Evolutionary conservation across 1,140 invertebrate species (phyloP), one percentile per base, ranked within the genome.

Genomic region (Ostrea edulis): DNA sequence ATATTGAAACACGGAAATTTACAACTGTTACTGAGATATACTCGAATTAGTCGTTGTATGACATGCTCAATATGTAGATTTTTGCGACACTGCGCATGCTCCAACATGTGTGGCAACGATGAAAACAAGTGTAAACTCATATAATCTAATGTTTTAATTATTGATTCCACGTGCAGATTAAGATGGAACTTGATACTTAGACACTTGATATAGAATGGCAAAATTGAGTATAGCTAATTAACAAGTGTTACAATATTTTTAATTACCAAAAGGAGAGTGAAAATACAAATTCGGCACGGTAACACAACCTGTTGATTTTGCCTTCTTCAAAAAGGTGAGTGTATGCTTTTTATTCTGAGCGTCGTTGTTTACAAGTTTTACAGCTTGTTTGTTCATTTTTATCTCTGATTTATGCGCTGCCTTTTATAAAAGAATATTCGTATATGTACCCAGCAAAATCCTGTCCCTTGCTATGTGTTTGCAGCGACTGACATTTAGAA

Each of bases 31-130:
- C 35, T 14, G 58, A 4, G 58, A 62, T 12, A 5, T 0, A 11
- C 68, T 77, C 68, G 68, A 77, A 77, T 8, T 20, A 35, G 11
- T 77, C 12, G 2, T 11, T 35, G 68, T 77, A 77, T 1, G 68
- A 77, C 25, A 2, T 77, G 17, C 14, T 71, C 8, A 9, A 2
- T 25, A 71, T n/a, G 65, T 71, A 25, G 65, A 5, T 44, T 44
- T 35, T 77, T 11, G 68, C 29, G 22, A 8, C 9, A 85, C n/a
- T 86, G 62, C 90, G 89, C 90, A 88, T 91, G 90, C 88, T 86
- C 82, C 62, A 12, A 77, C 54, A 87, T 88, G 87, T 88, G 86
- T 89, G 87, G 88, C 87, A 91, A 89, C 88, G 88, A 86, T 65
- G 77, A 81, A 88, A 88, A 91, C 88, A 89, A 89, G 82, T 65